Evolutionary conservation across 2,113 vertebrate species (phyloP), one percentile per base, ranked within the genome.

Genomic region (Amblyornis subalaris): DNA sequence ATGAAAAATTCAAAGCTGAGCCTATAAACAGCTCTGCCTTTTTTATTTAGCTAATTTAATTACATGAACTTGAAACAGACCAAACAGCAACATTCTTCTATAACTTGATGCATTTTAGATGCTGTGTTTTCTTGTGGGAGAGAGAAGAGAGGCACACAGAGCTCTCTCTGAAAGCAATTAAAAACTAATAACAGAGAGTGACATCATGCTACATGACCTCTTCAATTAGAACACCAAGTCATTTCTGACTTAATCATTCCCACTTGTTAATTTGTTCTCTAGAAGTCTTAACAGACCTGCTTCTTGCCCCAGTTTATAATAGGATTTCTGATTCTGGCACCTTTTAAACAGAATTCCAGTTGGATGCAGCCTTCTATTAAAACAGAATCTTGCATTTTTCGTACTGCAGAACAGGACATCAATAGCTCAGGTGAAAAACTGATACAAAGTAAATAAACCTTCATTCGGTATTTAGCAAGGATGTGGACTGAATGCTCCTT

Each of bases 21-120:
- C 66, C 84, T 87, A 88, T 94, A 93, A 96, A 88, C 48, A 86
- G 57, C 24, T 93, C 64, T 11, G 15, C 89, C 54, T 5, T 96
- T 97, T 94, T 96, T 91, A 96, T 96, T 96, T 95, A 95, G 36
- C 58, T 95, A 96, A 97, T 94, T 96, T 91, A 96, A 97, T 97
- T 96, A 95, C 70, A 95, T 21, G 94, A 96, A 96, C 88, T 96
- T 96, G 96, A 96, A 96, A 93, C 95, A 96, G 93, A 96, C 94
- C 65, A 92, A 90, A 86, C 78, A 88, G 77, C 85, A 93, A 93
- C 90, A 91, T 95, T 94, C 94, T 91, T 96, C 73, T 96, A 93
- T 82, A 96, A 95, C 77, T 96, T 94, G 69, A 91, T 91, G 81
- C 79, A 80, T 89, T 95, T 94, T 91, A 93, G 92, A 95, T 94